Conservation (phyloP, 2,797 vertebrate genomes). For the Steatocranus sp. region DNA sequence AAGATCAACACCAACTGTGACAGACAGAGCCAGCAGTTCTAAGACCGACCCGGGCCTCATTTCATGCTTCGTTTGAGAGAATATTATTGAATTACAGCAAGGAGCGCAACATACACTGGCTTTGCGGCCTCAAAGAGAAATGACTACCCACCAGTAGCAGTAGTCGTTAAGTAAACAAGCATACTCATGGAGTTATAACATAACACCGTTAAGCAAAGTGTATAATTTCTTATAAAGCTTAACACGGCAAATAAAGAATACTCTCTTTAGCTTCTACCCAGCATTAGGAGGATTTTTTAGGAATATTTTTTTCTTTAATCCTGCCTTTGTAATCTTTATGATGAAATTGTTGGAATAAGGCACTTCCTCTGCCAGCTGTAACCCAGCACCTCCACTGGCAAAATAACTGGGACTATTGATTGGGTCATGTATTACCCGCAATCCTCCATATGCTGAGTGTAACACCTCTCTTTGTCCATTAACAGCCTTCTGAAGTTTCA, state of each 20-base stretch:
- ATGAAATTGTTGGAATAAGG: background rate
- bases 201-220: background rate
- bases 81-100: conserved; percentile 5
- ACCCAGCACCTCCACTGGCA: conserved; percentile 58
- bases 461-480: conserved; percentile 70
- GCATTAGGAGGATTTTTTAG: background rate
- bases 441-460: conserved; percentile 67
- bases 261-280: background rate
- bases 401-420: conserved; percentile 69
- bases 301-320: background rate
- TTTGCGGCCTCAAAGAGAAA: background rate
- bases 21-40: conserved; percentile 42
- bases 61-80: conserved; percentile 40
- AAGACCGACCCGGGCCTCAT: conserved; percentile 5
- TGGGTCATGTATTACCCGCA: conserved; percentile 62
- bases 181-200: background rate
- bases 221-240: background rate
- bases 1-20: conserved; percentile 33
- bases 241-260: background rate
- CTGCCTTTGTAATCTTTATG: background rate
- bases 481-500: conserved; percentile 65
- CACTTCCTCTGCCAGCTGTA: conserved; percentile 34
- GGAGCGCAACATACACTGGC: background rate
- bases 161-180: background rate
- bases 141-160: background rate